Evolutionary conservation across 2,888 invertebrate genomes (phyloP).

Genomic region (Octonoba sinensis): DNA sequence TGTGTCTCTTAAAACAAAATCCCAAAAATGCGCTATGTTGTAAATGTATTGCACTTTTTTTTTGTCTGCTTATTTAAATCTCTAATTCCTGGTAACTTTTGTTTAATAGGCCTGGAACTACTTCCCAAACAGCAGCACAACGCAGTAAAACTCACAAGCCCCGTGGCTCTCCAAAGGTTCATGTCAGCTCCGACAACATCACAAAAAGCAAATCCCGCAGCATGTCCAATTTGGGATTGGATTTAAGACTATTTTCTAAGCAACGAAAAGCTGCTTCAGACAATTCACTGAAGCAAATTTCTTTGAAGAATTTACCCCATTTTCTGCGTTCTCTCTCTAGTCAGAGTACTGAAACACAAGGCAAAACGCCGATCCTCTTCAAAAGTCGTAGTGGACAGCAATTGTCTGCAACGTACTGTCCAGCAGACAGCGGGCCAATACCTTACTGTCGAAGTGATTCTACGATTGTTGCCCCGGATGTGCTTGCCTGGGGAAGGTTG

Average conservation of each 20-base stretch:
- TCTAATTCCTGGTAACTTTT: too few relatives aligned
- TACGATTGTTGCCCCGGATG: neutral
- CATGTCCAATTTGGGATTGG: conserved; percentile 54
- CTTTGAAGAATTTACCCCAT: conserved; percentile 63
- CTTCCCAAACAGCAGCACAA: too few relatives aligned
- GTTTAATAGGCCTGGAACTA: too few relatives aligned
- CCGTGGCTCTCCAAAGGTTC: conserved; percentile 30
- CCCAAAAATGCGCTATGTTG: too few relatives aligned
- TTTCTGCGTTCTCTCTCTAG: conserved; percentile 66
- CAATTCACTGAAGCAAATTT: conserved; percentile 65
- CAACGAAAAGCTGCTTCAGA: conserved; percentile 65
- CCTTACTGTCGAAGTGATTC: conserved; percentile 51
- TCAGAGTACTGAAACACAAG: conserved; percentile 56
- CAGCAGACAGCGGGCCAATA: conserved; percentile 15
- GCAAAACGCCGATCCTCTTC: conserved; percentile 11
- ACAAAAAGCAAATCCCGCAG: conserved; percentile 60
- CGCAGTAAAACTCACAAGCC: conserved; percentile 10
- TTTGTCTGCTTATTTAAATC: too few relatives aligned
- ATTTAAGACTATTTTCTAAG: conserved; percentile 38
- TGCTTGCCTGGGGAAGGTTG: neutral
- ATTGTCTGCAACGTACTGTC: conserved; percentile 5
- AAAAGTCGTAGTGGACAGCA: conserved; percentile 47
- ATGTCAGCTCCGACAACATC: conserved; percentile 57
- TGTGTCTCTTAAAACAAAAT: too few relatives aligned
- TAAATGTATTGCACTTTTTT: too few relatives aligned